phyloP scores from a whole-genome alignment of 2,888 invertebrate species.

The Scelioninae gen. 1 region DNA sequence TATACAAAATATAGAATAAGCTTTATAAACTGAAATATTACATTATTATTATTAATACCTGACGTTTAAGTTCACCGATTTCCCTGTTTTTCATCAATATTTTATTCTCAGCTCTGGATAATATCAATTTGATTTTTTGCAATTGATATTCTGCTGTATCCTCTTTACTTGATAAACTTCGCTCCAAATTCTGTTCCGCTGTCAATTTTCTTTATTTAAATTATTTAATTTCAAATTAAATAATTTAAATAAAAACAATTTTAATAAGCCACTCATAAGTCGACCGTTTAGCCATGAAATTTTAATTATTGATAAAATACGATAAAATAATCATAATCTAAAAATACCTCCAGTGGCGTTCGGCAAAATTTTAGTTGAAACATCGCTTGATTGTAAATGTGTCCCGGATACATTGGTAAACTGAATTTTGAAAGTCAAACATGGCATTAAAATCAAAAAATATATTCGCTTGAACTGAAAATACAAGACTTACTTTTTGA shows the following conservation, averaged over 20 bases:
- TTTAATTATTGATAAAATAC: too few relatives aligned
- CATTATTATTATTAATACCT: conserved; percentile 72
- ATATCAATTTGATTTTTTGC: conserved; percentile 74
- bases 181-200: conserved; percentile 73
- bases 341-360: too few relatives aligned
- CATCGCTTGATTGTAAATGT: too few relatives aligned
- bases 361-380: too few relatives aligned
- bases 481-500: conserved; percentile 7
- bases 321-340: too few relatives aligned
- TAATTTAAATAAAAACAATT: not conserved
- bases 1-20: too few relatives aligned
- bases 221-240: conserved; percentile 13
- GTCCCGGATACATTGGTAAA: not conserved
- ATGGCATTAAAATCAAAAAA: not conserved
- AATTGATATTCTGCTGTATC: conserved; percentile 77
- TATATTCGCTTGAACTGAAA: not conserved
- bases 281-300: too few relatives aligned
- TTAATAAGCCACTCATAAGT: not conserved
- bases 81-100: conserved; percentile 77
- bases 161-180: conserved; percentile 76
- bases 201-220: too few relatives aligned
- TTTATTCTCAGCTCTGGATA: conserved; percentile 76
- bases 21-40: too few relatives aligned
- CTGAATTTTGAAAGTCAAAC: not conserved
- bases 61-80: conserved; percentile 76